A percentile compares a stretch with the other conserved stretches of the same genome.
These are phyloP conservation scores for Sarcoramphus papa DNA, from an alignment of 2,797 vertebrate species.

Conservation along the genomic window DNA sequence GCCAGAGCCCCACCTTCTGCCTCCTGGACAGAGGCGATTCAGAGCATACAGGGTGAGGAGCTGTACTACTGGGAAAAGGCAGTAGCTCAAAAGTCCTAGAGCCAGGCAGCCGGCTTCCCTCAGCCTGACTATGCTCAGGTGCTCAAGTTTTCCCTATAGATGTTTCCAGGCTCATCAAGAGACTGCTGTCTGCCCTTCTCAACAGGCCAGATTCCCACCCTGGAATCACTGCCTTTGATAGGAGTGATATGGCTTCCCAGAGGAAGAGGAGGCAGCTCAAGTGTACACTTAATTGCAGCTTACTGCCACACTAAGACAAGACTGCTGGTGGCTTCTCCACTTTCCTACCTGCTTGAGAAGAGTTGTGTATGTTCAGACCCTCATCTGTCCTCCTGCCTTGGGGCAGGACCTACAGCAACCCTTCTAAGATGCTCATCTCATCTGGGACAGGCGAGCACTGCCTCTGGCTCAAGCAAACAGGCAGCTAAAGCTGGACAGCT, in stretches of 20 bases:
- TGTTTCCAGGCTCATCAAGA: neutral
- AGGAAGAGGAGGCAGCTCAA: neutral
- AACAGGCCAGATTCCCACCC: neutral
- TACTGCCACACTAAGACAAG: neutral
- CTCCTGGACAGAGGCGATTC: neutral
- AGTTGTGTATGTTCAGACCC: neutral
- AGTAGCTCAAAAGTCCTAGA: neutral
- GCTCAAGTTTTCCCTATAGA: neutral
- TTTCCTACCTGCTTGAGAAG: neutral
- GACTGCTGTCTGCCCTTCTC: neutral
- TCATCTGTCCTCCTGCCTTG: neutral
- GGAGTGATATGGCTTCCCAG: neutral
- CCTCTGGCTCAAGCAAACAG: neutral
- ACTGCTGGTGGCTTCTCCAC: neutral
- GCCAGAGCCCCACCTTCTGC: neutral
- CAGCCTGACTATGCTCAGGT: neutral
- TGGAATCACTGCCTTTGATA: neutral
- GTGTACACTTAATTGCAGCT: neutral
- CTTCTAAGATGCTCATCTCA: neutral
- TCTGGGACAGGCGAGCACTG: neutral
- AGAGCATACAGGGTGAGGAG: neutral
- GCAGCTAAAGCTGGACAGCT: neutral
- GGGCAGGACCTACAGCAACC: neutral
- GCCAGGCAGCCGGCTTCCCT: neutral
- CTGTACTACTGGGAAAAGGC: neutral